Evolutionary conservation across 2,888 invertebrate genomes (phyloP), one percentile per base, ranked within the genome.

Genomic region (Gastrophysa polygoni): DNA sequence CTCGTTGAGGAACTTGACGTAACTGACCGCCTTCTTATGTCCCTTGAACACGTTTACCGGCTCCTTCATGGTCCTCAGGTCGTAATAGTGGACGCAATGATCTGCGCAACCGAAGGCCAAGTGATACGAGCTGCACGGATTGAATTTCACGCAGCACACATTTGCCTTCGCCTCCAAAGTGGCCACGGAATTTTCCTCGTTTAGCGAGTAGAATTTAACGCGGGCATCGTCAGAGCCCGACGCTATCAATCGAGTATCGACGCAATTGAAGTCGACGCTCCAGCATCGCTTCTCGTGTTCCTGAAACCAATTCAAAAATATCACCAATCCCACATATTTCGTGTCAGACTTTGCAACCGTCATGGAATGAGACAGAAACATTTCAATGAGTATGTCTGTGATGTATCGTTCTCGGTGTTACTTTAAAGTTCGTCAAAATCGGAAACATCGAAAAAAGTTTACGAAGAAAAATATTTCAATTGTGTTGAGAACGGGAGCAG

Each of bases 91-190:
- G 56, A 97, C 95, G 83, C 94, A 95, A 81, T 96, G 96, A 83
- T 97, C 96, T 20, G 97, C 96, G n/a, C 95, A 95, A 11, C 96
- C 96, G 83, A 96, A 96, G 1, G 96, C 95, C 63, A 97, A 85
- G 79, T 96, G 93, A 78, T 91, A 92, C 0, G 93, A 90, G 67
- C 91, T 93, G 64, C 87, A 84, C 0, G 93, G 93, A 80, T 92
- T 93, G 80, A 94, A 94, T 78, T 96, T 91, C 14, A 97, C 96
- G 82, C 96, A 96, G 81, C 96, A 97, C 54, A 97, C 95, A 82
- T 97, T 96, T 64, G 95, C 96, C 81, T 93, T 92, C 0, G 95
- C 95, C 81, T 96, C 95, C 14, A 97, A 82, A 5, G 92, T 94
- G 8, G 93, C 91, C 11, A 96, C 90, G 0, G 92, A 93, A 71